Conservation (phyloP, 2,888 invertebrate genomes). For the Cepaea hortensis region DNA sequence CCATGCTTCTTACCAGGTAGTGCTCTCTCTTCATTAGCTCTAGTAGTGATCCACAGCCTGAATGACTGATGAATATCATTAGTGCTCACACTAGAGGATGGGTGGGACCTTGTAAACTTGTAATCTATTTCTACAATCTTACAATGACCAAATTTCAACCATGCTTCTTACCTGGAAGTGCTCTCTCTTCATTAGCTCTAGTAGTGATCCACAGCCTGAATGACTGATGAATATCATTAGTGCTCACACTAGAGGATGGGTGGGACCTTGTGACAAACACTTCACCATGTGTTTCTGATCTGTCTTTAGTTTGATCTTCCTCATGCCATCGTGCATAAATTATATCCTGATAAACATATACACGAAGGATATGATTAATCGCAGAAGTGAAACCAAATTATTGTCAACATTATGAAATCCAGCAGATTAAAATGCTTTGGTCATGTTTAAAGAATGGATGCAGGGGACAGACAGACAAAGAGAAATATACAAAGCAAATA, state of each 20-base stretch:
- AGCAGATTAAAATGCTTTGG: no score
- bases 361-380: no score
- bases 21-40: constrained; percentile 62
- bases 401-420: background rate
- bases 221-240: constrained; percentile 58
- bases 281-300: constrained; percentile 58
- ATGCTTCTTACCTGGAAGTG: constrained; percentile 68
- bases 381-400: background rate
- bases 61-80: constrained; percentile 63
- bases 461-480: no score
- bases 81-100: constrained; percentile 48
- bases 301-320: constrained; percentile 54
- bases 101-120: constrained; percentile 56
- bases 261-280: constrained; percentile 60
- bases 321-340: constrained; percentile 57
- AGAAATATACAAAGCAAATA: no score
- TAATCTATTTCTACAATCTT: no score
- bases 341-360: constrained; percentile 57
- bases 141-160: no score
- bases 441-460: no score
- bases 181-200: constrained; percentile 61
- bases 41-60: constrained; percentile 71
- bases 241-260: constrained; percentile 48
- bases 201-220: constrained; percentile 74
- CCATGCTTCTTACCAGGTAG: constrained; percentile 66